Percentiles rank a stretch among this genome's conserved stretches.
These are phyloP conservation scores for Leptinotarsa peninsularis DNA, from an alignment of 2,888 invertebrate species.

Conservation along the genomic window DNA sequence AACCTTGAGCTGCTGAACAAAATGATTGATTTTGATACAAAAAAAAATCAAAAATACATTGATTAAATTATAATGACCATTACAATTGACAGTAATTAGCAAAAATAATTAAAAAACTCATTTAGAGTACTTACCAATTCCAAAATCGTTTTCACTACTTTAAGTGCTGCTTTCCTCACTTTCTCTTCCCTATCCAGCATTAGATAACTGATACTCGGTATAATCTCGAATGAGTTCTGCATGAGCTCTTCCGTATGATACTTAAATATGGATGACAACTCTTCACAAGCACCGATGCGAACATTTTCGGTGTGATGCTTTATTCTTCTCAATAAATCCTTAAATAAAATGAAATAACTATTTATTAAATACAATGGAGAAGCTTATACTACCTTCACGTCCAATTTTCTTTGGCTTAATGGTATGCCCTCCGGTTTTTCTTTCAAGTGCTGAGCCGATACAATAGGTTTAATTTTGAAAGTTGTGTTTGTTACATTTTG, in stretches of 20 bases:
- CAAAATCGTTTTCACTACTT: constrained; percentile 68
- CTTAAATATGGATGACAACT: constrained; percentile 71
- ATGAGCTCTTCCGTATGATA: constrained; percentile 63
- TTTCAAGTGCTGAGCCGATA: constrained; percentile 81
- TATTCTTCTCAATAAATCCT: constrained; percentile 76
- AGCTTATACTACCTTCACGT: constrained; percentile 69
- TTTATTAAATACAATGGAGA: background rate
- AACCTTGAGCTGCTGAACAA: no score
- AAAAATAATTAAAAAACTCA: background rate
- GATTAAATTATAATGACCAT: no score
- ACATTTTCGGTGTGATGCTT: constrained; percentile 81
- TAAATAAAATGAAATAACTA: constrained; percentile 54
- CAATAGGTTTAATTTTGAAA: constrained; percentile 90
- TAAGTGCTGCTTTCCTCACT: constrained; percentile 71
- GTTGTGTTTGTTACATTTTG: constrained; percentile 89
- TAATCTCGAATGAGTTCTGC: constrained; percentile 72
- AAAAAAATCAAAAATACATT: no score
- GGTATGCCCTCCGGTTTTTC: constrained; percentile 69
- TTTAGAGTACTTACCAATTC: constrained; percentile 57
- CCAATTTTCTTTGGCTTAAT: constrained; percentile 76
- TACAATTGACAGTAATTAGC: background rate
- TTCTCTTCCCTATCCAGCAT: constrained; percentile 79
- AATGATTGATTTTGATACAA: no score
- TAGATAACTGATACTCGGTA: constrained; percentile 77
- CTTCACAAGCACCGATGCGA: constrained; percentile 74